A percentile compares a stretch with the other conserved stretches of the same genome.
Conservation (phyloP, 2,113 vertebrate species). For the Rattus norvegicus region DNA sequence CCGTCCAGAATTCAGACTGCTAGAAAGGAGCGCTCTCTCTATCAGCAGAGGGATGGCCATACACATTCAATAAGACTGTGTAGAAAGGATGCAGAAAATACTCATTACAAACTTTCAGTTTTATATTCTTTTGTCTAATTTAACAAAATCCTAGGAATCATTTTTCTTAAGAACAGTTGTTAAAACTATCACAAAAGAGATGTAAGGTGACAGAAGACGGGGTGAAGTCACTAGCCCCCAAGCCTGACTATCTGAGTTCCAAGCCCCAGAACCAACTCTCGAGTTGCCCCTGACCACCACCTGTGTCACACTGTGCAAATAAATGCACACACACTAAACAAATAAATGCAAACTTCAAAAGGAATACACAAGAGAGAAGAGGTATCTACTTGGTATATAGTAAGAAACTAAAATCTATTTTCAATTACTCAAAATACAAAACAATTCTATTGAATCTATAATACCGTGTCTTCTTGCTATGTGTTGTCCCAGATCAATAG, state of each 20-base stretch:
- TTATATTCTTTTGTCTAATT: slow-evolving; percentile 36
- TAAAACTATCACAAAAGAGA: slow-evolving; percentile 56
- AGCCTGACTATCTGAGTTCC: neutral
- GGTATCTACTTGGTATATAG: neutral
- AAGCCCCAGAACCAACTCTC: neutral
- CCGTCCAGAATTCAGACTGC: neutral
- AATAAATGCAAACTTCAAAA: neutral
- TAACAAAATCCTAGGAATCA: slow-evolving; percentile 46
- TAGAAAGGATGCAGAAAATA: neutral
- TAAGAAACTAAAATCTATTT: neutral
- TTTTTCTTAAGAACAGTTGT: neutral
- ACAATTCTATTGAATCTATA: neutral
- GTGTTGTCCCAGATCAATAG: neutral
- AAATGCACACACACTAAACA: neutral
- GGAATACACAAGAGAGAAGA: neutral
- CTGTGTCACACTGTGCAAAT: neutral
- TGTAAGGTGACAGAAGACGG: no score
- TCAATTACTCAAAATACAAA: slow-evolving; percentile 21
- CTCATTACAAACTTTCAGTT: slow-evolving; percentile 33
- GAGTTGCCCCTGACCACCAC: neutral
- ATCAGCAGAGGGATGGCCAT: neutral
- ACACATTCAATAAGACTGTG: slow-evolving; percentile 32
- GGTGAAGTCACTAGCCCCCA: neutral
- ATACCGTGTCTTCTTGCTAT: neutral
- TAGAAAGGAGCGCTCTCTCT: neutral